Evolutionary conservation across 2,888 invertebrate species (phyloP).

Genomic region (Lysandra coridon): DNA sequence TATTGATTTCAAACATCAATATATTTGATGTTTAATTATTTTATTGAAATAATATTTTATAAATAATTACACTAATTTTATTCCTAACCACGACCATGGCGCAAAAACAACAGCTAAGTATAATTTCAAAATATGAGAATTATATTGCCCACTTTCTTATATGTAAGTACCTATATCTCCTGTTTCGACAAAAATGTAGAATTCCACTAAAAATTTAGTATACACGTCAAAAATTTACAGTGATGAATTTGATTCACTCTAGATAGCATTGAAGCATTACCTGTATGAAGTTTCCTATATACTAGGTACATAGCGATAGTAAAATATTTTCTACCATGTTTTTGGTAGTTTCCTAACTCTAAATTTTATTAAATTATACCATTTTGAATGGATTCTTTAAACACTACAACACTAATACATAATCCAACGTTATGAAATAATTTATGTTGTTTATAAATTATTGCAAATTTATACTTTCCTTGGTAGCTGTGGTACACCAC

Average conservation of each 20-base stretch:
- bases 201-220: slow-evolving; percentile 34
- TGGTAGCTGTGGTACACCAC: background rate
- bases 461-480: slow-evolving; percentile 7
- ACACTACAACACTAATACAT: slow-evolving; percentile 20
- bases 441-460: slow-evolving; percentile 1
- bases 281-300: slow-evolving; percentile 55
- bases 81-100: slow-evolving; percentile 2
- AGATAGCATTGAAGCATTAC: slow-evolving; percentile 43
- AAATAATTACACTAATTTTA: slow-evolving; percentile 15
- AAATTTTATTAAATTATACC: slow-evolving; percentile 24
- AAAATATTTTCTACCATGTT: slow-evolving; percentile 53
- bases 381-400: slow-evolving; percentile 25
- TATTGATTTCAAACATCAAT: background rate
- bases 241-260: slow-evolving; percentile 63
- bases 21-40: no score
- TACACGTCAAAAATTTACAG: slow-evolving; percentile 40
- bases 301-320: slow-evolving; percentile 53
- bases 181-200: slow-evolving; percentile 13
- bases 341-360: slow-evolving; percentile 72
- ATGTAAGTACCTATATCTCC: background rate
- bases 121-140: slow-evolving; percentile 10
- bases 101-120: background rate
- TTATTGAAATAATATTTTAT: background rate
- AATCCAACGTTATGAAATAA: slow-evolving; percentile 2
- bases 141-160: background rate